Conservation (phyloP, 1,140 invertebrate species). For the Ips nitidus region DNA sequence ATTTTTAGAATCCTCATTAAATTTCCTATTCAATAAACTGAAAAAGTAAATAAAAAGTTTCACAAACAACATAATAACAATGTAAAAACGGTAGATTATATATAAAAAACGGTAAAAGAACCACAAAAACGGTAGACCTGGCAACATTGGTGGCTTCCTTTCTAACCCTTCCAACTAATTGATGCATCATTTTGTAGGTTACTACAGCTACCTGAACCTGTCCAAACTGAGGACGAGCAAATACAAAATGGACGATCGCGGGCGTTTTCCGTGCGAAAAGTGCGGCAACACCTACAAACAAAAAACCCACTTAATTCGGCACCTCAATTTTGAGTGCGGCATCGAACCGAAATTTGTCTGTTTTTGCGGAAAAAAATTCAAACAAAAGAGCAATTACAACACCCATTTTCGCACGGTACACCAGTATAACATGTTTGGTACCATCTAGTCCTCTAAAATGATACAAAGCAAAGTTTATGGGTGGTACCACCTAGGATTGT, state of each 20-base stretch:
- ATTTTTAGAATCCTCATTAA: no score
- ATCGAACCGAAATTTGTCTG: slow-evolving; percentile 58
- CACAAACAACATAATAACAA: no score
- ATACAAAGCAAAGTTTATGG: no score
- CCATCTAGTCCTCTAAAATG: background rate
- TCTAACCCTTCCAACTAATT: background rate
- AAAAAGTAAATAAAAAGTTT: no score
- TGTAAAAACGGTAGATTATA: no score
- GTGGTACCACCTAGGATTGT: no score
- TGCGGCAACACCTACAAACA: slow-evolving; percentile 60
- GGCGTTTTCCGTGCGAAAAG: slow-evolving; percentile 50
- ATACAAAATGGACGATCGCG: slow-evolving; percentile 38
- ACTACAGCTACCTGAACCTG: background rate
- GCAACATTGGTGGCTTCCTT: no score
- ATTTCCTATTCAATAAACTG: no score
- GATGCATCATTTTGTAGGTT: background rate
- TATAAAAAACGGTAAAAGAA: no score
- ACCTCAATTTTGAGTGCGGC: slow-evolving; percentile 62
- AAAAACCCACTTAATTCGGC: slow-evolving; percentile 53
- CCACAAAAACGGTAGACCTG: no score
- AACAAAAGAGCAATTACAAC: slow-evolving; percentile 55
- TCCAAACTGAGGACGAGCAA: slow-evolving; percentile 33
- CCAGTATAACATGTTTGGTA: slow-evolving; percentile 17
- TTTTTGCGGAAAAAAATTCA: slow-evolving; percentile 53
- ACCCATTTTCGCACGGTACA: slow-evolving; percentile 41